Evolutionary conservation across 2,113 vertebrate species (phyloP).

Genomic region (Sialia sialis): DNA sequence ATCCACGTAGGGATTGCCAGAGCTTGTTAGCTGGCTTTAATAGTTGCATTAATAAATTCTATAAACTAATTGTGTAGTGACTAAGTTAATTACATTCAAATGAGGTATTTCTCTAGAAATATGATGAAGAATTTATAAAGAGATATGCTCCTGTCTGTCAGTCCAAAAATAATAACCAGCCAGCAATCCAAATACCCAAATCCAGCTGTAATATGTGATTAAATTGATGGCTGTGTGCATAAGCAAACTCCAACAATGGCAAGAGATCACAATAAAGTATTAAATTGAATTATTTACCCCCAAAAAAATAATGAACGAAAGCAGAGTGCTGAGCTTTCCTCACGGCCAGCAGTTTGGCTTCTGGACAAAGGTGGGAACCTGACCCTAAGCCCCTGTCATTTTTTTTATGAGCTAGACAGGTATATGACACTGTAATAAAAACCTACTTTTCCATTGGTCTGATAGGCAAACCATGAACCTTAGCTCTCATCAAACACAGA

Average conservation of each 20-base stretch:
- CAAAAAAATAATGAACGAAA: neutral
- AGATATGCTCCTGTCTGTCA: neutral
- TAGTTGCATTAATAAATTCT: constrained; percentile 65
- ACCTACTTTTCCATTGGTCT: neutral
- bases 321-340: neutral
- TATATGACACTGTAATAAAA: neutral
- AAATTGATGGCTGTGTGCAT: neutral
- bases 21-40: constrained; percentile 65
- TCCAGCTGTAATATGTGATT: neutral
- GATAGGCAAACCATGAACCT: neutral
- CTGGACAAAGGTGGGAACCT: neutral
- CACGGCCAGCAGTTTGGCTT: neutral
- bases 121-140: constrained; percentile 7
- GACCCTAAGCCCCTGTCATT: neutral
- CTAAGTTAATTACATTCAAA: constrained; percentile 52
- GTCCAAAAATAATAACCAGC: neutral
- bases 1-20: constrained; percentile 45
- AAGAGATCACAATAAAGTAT: neutral
- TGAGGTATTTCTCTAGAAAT: constrained; percentile 39
- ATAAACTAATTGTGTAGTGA: constrained; percentile 47
- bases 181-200: neutral
- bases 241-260: neutral
- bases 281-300: constrained; percentile 29
- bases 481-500: neutral
- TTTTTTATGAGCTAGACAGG: neutral